phyloP scores from a whole-genome alignment of 2,888 invertebrate species.

The Rhingia campestris region DNA sequence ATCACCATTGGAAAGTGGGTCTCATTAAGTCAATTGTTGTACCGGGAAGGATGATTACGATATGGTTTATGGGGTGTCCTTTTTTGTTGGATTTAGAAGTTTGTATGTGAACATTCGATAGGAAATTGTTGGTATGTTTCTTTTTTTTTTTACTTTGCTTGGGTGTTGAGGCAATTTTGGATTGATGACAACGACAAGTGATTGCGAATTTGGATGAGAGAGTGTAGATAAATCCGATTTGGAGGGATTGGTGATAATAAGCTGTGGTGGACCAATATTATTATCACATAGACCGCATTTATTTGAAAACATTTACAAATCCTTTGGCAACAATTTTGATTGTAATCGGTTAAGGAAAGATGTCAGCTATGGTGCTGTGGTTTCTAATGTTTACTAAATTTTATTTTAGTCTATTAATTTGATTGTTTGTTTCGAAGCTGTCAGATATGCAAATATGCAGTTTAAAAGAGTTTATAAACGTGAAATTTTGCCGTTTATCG shows the following conservation, averaged over 20 bases:
- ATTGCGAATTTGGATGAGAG: slow-evolving; percentile 2
- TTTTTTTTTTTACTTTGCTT: background rate
- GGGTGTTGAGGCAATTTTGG: slow-evolving; percentile 32
- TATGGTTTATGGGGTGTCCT: slow-evolving; percentile 43
- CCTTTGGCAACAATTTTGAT: too few species aligned
- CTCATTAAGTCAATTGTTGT: slow-evolving; percentile 60
- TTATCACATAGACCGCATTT: slow-evolving; percentile 9
- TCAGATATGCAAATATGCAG: too few species aligned
- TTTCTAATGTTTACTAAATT: too few species aligned
- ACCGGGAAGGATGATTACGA: background rate
- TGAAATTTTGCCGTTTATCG: too few species aligned
- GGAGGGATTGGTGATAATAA: slow-evolving; percentile 5
- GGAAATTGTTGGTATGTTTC: background rate
- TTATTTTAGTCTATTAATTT: too few species aligned
- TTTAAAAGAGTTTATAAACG: too few species aligned
- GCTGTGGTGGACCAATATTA: slow-evolving; percentile 30
- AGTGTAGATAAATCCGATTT: slow-evolving; percentile 11
- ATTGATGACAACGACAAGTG: slow-evolving; percentile 32
- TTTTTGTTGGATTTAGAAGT: slow-evolving; percentile 13
- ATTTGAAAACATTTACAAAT: slow-evolving; percentile 13
- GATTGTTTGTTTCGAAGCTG: too few species aligned
- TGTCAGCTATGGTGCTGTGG: too few species aligned
- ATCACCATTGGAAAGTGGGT: slow-evolving; percentile 47
- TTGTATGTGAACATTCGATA: background rate
- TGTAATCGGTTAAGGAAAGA: too few species aligned